phyloP scores from a whole-genome alignment of 2,888 invertebrate species.

The Catocala fraxini region DNA sequence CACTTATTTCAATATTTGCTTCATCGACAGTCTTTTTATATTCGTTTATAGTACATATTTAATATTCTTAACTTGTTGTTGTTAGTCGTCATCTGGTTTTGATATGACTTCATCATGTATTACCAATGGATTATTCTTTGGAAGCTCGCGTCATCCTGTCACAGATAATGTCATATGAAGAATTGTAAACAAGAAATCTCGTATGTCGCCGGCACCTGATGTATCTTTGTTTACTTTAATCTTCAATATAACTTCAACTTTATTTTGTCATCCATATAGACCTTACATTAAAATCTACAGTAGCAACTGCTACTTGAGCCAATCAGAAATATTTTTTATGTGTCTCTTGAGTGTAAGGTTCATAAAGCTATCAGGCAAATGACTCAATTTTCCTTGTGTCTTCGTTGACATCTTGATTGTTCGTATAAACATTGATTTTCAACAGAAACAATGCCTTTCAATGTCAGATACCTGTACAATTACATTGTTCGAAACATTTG shows the following conservation, averaged over 20 bases:
- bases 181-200: conserved; percentile 18
- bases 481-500: conserved; percentile 5
- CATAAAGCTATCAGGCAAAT: conserved; percentile 9
- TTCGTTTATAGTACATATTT: background rate
- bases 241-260: conserved; percentile 15
- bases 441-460: background rate
- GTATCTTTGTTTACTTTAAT: conserved; percentile 24
- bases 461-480: background rate
- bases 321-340: conserved; percentile 11
- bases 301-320: background rate
- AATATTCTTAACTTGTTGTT: conserved; percentile 1
- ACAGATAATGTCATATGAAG: conserved; percentile 20
- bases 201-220: conserved; percentile 13
- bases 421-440: conserved; percentile 1
- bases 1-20: conserved; percentile 11
- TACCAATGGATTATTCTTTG: background rate
- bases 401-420: conserved; percentile 17
- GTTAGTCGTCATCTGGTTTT: conserved; percentile 4
- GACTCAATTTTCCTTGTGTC: conserved; percentile 17
- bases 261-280: conserved; percentile 20
- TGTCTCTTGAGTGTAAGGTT: conserved; percentile 1
- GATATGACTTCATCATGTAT: conserved; percentile 19
- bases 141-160: conserved; percentile 21
- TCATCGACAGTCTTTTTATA: conserved; percentile 1
- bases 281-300: conserved; percentile 13